Evolutionary conservation across 2,113 vertebrate species (phyloP).

Genomic region (Callaeas wilsoni): DNA sequence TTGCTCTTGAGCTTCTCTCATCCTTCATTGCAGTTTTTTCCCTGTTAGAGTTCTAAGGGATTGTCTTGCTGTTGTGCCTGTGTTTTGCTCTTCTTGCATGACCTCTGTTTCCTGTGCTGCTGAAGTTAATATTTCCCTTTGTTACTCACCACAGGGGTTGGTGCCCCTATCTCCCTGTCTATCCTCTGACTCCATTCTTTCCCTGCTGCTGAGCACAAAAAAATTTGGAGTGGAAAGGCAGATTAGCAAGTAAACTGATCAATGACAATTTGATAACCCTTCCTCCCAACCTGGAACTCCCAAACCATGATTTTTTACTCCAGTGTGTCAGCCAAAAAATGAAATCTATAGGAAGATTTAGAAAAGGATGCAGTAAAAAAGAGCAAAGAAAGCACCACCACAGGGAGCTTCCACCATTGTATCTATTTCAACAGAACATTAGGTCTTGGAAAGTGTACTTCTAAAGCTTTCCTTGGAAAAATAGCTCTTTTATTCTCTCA

Average conservation of each 20-base stretch:
- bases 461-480: not conserved
- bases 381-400: not conserved
- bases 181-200: not conserved
- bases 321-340: not conserved
- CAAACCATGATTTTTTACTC: not conserved
- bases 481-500: not conserved
- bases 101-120: not conserved
- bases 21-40: not conserved
- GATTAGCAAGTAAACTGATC: not conserved
- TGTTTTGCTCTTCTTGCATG: not conserved
- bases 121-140: not conserved
- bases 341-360: not conserved
- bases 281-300: not conserved
- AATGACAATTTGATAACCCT: not conserved
- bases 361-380: not conserved
- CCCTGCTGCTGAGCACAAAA: constrained; percentile 13
- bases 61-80: not conserved
- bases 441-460: not conserved
- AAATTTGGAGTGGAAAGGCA: not conserved
- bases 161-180: not conserved
- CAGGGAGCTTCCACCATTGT: not conserved
- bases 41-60: not conserved
- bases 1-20: not conserved
- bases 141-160: not conserved
- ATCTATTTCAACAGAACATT: not conserved